These are phyloP conservation scores for Diploscapter pachys DNA, from an alignment of 1,140 invertebrate genomes.

Conservation along the genomic window DNA sequence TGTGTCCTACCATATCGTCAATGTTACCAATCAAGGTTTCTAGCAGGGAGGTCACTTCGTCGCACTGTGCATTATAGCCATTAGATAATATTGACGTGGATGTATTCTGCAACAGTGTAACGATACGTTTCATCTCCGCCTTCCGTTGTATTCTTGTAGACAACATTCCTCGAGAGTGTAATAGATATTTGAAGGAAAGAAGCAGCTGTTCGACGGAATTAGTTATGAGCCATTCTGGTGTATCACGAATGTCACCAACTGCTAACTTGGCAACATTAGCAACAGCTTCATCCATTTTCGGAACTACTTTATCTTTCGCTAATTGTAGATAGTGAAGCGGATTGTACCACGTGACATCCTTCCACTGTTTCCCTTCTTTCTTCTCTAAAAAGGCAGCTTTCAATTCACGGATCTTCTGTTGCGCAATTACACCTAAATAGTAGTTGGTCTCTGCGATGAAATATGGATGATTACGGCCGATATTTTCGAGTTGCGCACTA, in stretches of 20 bases:
- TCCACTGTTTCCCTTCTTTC: not conserved
- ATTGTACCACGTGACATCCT: not conserved
- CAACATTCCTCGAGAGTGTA: not conserved
- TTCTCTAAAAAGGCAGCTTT: too few species aligned
- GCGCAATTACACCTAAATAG: not conserved
- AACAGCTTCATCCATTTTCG: slow-evolving; percentile 2
- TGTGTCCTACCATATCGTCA: too few species aligned
- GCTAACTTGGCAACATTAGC: too few species aligned
- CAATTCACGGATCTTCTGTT: slow-evolving; percentile 1
- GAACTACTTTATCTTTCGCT: not conserved
- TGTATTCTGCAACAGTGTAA: not conserved
- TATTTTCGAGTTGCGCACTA: not conserved
- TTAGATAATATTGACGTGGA: too few species aligned
- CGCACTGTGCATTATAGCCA: too few species aligned
- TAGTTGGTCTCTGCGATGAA: not conserved
- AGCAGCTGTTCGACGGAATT: too few species aligned
- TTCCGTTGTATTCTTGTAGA: not conserved
- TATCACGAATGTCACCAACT: too few species aligned
- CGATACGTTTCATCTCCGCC: not conserved
- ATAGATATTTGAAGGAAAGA: not conserved
- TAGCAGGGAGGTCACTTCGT: too few species aligned
- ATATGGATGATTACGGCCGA: not conserved
- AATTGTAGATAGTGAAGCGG: not conserved
- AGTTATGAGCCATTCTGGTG: too few species aligned
- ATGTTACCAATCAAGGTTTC: too few species aligned